A percentile compares a stretch with the other conserved stretches of the same genome.
Evolutionary conservation across 1,140 invertebrate species (phyloP).

Genomic region (Goniozus legneri): DNA sequence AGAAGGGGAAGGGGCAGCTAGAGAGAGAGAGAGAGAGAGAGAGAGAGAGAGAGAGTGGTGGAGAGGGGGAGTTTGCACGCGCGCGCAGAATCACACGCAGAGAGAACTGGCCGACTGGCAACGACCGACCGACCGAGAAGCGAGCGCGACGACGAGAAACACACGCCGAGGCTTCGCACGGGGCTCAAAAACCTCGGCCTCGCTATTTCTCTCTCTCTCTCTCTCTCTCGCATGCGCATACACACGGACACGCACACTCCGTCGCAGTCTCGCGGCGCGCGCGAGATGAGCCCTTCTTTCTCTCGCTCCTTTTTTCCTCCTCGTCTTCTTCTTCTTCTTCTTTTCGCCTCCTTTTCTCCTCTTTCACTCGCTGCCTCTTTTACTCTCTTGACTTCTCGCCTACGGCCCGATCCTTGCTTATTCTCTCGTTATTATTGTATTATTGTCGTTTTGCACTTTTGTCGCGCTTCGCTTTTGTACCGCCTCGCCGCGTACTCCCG

Average conservation of each 20-base stretch:
- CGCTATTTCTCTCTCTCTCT: slow-evolving; percentile 5
- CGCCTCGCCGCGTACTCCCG: no score
- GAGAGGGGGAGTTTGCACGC: not conserved
- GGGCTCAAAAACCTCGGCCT: not conserved
- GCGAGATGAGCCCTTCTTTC: not conserved
- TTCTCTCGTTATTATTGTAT: no score
- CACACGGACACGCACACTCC: slow-evolving; percentile 6
- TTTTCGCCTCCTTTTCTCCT: not conserved
- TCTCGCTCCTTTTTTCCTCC: not conserved
- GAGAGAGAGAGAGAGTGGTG: not conserved
- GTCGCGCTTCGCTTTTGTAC: no score
- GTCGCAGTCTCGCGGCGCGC: slow-evolving; percentile 18
- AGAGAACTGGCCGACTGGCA: no score
- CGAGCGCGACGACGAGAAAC: slow-evolving; percentile 1
- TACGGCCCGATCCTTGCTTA: no score
- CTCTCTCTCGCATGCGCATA: not conserved
- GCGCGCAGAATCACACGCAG: no score
- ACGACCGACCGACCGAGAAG: slow-evolving; percentile 12
- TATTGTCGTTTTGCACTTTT: no score
- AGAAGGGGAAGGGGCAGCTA: not conserved
- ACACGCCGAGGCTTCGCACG: not conserved
- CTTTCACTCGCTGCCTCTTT: not conserved
- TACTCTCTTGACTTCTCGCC: not conserved
- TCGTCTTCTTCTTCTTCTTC: not conserved
- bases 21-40: not conserved